Evolutionary conservation across 2,113 vertebrate genomes (phyloP), one percentile per base, ranked within the genome.

Genomic region (Mola mola): DNA sequence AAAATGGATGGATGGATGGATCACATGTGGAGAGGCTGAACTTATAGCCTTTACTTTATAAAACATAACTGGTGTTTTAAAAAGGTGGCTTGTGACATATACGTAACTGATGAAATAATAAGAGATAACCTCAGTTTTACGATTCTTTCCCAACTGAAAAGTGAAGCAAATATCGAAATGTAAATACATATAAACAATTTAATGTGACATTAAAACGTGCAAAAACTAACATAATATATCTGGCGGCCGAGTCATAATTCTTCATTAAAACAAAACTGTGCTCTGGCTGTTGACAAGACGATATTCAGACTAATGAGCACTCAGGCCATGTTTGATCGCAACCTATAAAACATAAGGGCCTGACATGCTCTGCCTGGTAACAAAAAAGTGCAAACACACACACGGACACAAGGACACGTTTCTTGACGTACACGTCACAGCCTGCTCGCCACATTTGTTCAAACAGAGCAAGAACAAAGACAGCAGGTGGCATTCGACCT

Each of bases 401-500:
- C 36, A 7, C 11, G 25, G 51, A 53, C 7, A 34, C 34, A 37
- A 21, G n/a, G n/a, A 49, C 60, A 25, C 29, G 21, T 51, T 40
- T 46, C 31, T 66, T 75, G 64, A 83, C 66, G 62, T 68, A 25
- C 60, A 69, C 52, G 37, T 8, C 47, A 22, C 70, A 70, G 56
- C 37, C 49, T 28, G 70, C 57, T 50, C 67, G 22, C 25, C 66
- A 66, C 34, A 73, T 79, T 78, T 83, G 85, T 86, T 81, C 87
- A 87, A 84, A 86, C 78, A 77, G 37, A 75, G 28, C 22, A 16
- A 79, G 71, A 87, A 83, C 80, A 88, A 85, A 85, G 80, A 61
- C 57, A 83, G 74, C 79, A 78, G 72, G 73, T 82, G 83, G 60
- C 29, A 22, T 25, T 33, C n/a, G 21, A 64, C 80, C 71, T 65